phyloP scores from a whole-genome alignment of 1,140 invertebrate genomes.

The Tetranychus urticae region DNA sequence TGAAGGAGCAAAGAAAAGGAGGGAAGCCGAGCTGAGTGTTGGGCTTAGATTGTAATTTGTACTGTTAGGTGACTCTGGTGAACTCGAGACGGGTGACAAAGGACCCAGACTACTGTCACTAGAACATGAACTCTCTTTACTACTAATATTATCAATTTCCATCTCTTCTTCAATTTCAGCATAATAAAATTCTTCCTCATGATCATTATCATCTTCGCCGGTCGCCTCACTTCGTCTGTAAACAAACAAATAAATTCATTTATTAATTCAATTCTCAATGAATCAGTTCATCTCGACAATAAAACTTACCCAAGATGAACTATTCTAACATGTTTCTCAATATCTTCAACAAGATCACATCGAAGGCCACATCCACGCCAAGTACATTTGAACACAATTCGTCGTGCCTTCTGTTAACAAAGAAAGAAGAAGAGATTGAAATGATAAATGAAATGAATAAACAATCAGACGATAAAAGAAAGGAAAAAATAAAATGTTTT shows the following conservation, averaged over 20 bases:
- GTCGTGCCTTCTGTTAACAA: neutral
- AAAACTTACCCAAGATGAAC: neutral
- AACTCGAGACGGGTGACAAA: neutral
- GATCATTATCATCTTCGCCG: neutral
- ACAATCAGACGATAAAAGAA: neutral
- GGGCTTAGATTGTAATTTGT: neutral
- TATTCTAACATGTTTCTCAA: neutral
- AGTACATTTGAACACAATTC: conserved; percentile 2
- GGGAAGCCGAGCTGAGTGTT: neutral
- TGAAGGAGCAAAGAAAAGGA: conserved; percentile 1
- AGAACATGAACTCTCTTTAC: neutral
- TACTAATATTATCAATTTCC: neutral
- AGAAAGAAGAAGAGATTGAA: neutral
- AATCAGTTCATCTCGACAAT: no score
- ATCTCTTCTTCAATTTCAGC: neutral
- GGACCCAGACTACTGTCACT: neutral
- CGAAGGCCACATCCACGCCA: neutral
- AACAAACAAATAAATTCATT: neutral
- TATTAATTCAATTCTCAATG: no score
- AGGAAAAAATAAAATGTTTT: neutral
- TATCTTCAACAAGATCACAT: neutral
- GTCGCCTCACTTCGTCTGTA: neutral
- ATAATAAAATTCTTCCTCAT: conserved; percentile 3
- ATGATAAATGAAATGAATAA: neutral
- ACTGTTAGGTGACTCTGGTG: neutral